Conservation (phyloP, 2,113 vertebrate genomes). For the Dromas ardeola region DNA sequence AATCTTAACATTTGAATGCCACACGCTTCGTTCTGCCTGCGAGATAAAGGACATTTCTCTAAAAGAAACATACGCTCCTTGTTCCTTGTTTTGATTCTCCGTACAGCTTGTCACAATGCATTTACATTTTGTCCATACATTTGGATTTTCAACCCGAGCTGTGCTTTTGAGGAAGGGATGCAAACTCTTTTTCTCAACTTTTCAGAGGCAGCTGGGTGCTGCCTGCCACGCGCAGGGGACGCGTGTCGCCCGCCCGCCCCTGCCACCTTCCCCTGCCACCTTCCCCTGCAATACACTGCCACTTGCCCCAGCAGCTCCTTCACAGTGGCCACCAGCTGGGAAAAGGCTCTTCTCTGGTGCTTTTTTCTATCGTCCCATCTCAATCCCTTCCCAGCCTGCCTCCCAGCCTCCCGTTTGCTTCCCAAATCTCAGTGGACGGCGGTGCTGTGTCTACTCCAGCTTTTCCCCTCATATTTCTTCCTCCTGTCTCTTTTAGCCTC, state of each 20-base stretch:
- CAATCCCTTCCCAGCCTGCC: not conserved
- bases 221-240: accelerated
- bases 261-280: not conserved
- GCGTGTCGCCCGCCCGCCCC: accelerated
- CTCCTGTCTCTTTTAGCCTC: not conserved
- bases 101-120: constrained; percentile 58
- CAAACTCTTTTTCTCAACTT: constrained; percentile 51
- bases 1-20: constrained; percentile 75
- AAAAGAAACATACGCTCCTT: constrained; percentile 68
- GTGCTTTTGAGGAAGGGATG: constrained; percentile 62
- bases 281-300: accelerated
- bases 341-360: not conserved
- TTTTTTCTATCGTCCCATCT: not conserved
- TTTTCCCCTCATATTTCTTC: not conserved
- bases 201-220: not conserved
- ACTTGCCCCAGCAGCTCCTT: accelerated
- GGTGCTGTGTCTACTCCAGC: not conserved
- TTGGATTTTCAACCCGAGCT: constrained; percentile 53
- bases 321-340: accelerated
- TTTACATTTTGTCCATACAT: constrained; percentile 69
- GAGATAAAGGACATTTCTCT: constrained; percentile 72
- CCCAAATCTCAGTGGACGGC: accelerated
- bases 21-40: constrained; percentile 55
- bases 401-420: not conserved
- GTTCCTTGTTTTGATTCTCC: constrained; percentile 60